Conservation (phyloP, 2,888 invertebrate species). For the Drosophila colorata region DNA sequence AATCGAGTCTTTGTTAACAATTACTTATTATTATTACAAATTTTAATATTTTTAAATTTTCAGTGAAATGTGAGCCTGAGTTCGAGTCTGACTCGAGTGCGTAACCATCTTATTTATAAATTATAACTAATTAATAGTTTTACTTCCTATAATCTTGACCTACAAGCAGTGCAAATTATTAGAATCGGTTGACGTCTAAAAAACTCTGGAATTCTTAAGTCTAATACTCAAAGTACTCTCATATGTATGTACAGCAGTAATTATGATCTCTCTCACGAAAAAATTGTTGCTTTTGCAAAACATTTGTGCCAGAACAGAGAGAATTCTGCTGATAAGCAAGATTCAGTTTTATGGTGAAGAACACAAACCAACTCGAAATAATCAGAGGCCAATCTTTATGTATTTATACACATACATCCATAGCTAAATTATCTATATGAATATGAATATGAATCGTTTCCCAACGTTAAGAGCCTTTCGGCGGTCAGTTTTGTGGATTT, state of each 20-base stretch:
- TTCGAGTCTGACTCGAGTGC: too few species aligned
- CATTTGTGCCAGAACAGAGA: background rate
- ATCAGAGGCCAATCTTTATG: background rate
- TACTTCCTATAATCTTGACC: too few species aligned
- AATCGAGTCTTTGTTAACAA: constrained; percentile 3
- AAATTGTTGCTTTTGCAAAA: background rate
- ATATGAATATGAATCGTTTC: too few species aligned
- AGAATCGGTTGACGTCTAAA: background rate
- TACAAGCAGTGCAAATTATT: background rate
- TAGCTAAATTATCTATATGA: too few species aligned
- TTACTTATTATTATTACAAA: background rate
- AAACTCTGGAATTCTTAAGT: background rate
- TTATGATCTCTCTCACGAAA: background rate
- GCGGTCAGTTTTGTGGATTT: too few species aligned
- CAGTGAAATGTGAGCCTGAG: background rate
- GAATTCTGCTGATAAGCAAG: background rate
- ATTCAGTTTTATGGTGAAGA: background rate
- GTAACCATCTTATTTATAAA: too few species aligned
- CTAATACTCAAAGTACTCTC: too few species aligned
- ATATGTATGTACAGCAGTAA: background rate
- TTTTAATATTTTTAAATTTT: constrained; percentile 2
- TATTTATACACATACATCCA: background rate
- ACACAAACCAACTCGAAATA: background rate
- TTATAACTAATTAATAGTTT: too few species aligned
- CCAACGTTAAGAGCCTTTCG: too few species aligned